Percentiles rank a stretch among this genome's conserved stretches.
phyloP scores from a whole-genome alignment of 2,113 vertebrate species.

The Paradisaea rubra region DNA sequence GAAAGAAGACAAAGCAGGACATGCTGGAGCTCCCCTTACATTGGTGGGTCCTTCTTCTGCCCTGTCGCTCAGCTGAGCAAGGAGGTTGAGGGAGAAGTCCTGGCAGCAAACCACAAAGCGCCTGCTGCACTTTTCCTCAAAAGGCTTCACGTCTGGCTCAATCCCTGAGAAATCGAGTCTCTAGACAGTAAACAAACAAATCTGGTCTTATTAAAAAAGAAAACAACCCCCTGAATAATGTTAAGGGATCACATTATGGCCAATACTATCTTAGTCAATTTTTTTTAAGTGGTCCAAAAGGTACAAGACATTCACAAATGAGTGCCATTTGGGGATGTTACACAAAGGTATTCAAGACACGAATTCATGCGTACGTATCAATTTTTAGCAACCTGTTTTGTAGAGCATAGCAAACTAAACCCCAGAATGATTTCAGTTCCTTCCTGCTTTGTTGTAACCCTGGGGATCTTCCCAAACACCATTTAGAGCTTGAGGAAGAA shows the following conservation, averaged over 20 bases:
- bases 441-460: not conserved
- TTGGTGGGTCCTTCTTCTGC: conserved; percentile 82
- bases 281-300: not conserved
- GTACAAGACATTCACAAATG: not conserved
- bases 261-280: not conserved
- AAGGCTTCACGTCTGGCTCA: conserved; percentile 91
- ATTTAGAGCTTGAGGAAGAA: conserved; percentile 7
- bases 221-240: not conserved
- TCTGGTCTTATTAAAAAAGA: not conserved
- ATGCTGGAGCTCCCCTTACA: conserved; percentile 63
- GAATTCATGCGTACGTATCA: not conserved
- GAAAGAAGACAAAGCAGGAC: not conserved
- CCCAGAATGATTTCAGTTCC: conserved; percentile 38
- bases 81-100: conserved; percentile 87
- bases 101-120: conserved; percentile 89
- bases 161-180: conserved; percentile 94
- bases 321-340: not conserved
- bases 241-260: not conserved
- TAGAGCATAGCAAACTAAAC: conserved; percentile 28
- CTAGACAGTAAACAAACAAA: conserved; percentile 66
- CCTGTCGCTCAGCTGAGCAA: conserved; percentile 83
- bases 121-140: conserved; percentile 89
- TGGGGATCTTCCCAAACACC: conserved; percentile 10
- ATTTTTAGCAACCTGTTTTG: not conserved
- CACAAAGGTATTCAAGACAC: not conserved